Evolutionary conservation across 2,113 vertebrate species (phyloP), one percentile per base, ranked within the genome.

Genomic region (Thunnus thynnus): DNA sequence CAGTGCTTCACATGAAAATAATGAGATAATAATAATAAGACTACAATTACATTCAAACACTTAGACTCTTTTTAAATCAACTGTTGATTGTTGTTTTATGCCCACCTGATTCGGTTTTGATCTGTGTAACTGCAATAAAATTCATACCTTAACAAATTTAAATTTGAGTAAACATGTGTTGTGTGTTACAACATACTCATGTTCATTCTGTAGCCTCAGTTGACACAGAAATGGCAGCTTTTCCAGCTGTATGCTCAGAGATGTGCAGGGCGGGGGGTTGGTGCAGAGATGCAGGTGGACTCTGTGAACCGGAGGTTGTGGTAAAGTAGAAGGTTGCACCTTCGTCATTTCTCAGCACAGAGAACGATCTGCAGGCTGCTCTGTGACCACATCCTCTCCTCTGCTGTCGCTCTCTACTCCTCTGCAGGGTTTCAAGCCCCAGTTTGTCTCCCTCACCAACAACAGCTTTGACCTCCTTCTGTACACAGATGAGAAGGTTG

Each of bases 321-420:
- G 91, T 77, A 5, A 87, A 68, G 71, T 9, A 54, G 83, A 77
- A 77, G 74, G 67, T 69, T 72, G 58, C 80, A 54, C 22, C 71
- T 54, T 3, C 0, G 1, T 32, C 1, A n/a, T 85, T 89, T 88
- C 81, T 87, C 71, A 47, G 82, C 69, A 66, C 12, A 4, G 58
- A 46, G 65, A 46, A 5, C 3, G 3, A 51, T 55, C 8, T 81
- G 78, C 83, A 81, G 62, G 71, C 58, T 51, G 77, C 83, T 77
- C 66, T 52, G 81, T 10, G 70, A 93, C 93, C 93, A 93, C 93
- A 89, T 94, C 93, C 93, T 90, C 78, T 66, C 52, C 67, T 56
- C 30, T 57, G 71, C 70, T 80, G 58, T 27, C 9, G 66, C 61
- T 72, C 48, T 71, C 16, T 20, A 1, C 74, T 69, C 76, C 81